These are phyloP conservation scores for Heliconius aoede DNA, from an alignment of 2,888 invertebrate genomes.

Conservation along the genomic window DNA sequence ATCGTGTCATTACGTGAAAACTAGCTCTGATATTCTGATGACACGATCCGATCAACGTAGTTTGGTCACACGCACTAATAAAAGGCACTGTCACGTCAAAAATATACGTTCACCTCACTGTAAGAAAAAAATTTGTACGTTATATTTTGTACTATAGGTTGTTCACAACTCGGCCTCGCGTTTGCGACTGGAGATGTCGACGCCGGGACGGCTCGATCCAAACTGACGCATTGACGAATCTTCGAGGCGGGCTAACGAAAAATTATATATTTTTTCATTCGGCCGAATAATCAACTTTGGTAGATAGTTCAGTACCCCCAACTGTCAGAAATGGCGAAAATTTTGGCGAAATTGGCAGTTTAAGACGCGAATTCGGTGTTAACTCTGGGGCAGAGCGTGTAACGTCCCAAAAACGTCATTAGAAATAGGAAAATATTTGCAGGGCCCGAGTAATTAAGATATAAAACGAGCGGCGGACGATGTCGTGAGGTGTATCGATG, in stretches of 20 bases:
- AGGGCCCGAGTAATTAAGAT: slow-evolving; percentile 66
- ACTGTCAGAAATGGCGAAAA: slow-evolving; percentile 51
- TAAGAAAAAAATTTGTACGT: slow-evolving; percentile 74
- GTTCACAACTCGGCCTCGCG: slow-evolving; percentile 74
- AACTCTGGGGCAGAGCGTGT: neutral
- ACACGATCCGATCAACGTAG: slow-evolving; percentile 62
- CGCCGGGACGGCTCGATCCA: slow-evolving; percentile 73
- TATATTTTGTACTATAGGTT: slow-evolving; percentile 80
- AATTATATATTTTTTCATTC: slow-evolving; percentile 79
- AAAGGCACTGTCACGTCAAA: slow-evolving; percentile 75
- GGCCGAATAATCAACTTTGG: slow-evolving; percentile 80
- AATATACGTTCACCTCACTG: slow-evolving; percentile 74
- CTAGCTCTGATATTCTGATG: slow-evolving; percentile 50
- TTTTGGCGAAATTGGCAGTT: slow-evolving; percentile 45
- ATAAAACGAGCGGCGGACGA: slow-evolving; percentile 66
- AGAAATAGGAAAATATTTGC: slow-evolving; percentile 47
- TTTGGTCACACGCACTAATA: slow-evolving; percentile 59
- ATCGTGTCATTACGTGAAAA: slow-evolving; percentile 51
- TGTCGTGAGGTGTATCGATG: slow-evolving; percentile 54
- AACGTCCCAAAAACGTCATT: slow-evolving; percentile 39
- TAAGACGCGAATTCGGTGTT: slow-evolving; percentile 57
- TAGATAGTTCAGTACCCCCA: slow-evolving; percentile 81
- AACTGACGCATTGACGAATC: slow-evolving; percentile 82
- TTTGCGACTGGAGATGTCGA: slow-evolving; percentile 72
- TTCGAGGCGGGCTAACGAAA: slow-evolving; percentile 78